Conservation (phyloP, 2,888 invertebrate species). For the Dexiosoma caninum region DNA sequence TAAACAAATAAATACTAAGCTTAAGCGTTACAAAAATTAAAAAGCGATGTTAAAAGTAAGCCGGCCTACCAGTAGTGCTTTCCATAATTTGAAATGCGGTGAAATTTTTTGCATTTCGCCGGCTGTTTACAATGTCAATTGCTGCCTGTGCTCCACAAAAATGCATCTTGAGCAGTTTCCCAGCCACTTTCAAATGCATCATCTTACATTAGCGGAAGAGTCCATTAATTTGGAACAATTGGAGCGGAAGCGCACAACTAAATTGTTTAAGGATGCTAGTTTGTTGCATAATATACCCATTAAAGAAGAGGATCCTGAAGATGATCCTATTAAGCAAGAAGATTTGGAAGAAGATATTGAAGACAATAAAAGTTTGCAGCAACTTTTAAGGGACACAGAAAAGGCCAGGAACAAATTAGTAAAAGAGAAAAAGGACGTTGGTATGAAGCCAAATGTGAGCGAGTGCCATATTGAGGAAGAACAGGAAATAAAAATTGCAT, state of each 20-base stretch:
- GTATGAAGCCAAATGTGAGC: not conserved
- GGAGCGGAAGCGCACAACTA: slow-evolving; percentile 9
- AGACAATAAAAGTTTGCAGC: slow-evolving; percentile 31
- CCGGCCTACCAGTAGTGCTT: slow-evolving; percentile 50
- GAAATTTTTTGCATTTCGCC: slow-evolving; percentile 71
- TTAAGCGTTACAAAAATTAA: not conserved
- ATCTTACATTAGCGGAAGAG: slow-evolving; percentile 47
- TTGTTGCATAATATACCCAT: slow-evolving; percentile 37
- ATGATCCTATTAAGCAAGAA: slow-evolving; percentile 63
- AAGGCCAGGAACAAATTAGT: not conserved
- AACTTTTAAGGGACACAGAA: slow-evolving; percentile 32
- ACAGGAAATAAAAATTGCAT: slow-evolving; percentile 8
- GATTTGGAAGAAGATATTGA: slow-evolving; percentile 12
- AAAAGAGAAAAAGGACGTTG: not conserved
- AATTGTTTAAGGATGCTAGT: slow-evolving; percentile 7
- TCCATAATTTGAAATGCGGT: slow-evolving; percentile 71
- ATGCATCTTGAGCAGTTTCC: slow-evolving; percentile 67
- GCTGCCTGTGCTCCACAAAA: slow-evolving; percentile 68
- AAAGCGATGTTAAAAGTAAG: slow-evolving; percentile 69
- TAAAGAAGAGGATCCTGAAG: slow-evolving; percentile 53
- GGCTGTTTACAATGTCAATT: slow-evolving; percentile 68
- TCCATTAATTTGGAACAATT: slow-evolving; percentile 47
- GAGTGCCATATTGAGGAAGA: slow-evolving; percentile 4
- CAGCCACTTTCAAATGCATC: slow-evolving; percentile 68
- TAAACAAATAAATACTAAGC: slow-evolving; percentile 37